These are phyloP conservation scores for Cebus imitator DNA, from an alignment of 2,113 vertebrate genomes.

Conservation along the genomic window DNA sequence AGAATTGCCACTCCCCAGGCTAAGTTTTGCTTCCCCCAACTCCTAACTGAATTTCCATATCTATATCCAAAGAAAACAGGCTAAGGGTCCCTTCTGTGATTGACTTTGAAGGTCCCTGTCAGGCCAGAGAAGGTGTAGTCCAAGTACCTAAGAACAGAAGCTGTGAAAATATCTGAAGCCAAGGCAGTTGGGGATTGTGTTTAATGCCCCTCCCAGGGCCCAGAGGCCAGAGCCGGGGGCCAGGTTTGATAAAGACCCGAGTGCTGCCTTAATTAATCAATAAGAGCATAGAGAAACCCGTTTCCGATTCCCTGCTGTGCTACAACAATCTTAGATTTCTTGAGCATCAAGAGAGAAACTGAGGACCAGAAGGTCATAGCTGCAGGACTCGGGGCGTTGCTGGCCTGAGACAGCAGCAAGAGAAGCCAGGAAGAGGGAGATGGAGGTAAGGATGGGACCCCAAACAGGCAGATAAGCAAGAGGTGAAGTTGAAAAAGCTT, in stretches of 20 bases:
- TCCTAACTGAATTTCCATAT: neutral
- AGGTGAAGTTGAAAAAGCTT: neutral
- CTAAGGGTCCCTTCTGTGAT: neutral
- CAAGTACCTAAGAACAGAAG: rapidly evolving
- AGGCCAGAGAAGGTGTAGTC: neutral
- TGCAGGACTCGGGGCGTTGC: neutral
- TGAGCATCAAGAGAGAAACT: neutral
- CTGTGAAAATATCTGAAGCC: rapidly evolving
- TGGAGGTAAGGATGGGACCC: neutral
- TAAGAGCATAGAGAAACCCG: neutral
- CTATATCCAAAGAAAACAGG: neutral
- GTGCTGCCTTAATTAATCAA: neutral
- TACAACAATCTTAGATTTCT: neutral
- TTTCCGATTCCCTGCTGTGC: neutral
- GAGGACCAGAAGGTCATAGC: neutral
- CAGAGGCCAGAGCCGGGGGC: neutral
- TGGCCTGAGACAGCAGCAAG: neutral
- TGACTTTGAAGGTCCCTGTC: neutral
- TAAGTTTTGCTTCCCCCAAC: too few relatives aligned
- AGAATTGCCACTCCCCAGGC: rapidly evolving
- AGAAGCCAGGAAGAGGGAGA: neutral
- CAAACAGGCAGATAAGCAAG: neutral
- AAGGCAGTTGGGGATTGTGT: neutral
- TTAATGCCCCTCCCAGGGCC: neutral
- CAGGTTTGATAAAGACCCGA: neutral